Base-by-base conservation (phyloP, 2,113 vertebrate genomes). In the Asarcornis scutulata region DNA sequence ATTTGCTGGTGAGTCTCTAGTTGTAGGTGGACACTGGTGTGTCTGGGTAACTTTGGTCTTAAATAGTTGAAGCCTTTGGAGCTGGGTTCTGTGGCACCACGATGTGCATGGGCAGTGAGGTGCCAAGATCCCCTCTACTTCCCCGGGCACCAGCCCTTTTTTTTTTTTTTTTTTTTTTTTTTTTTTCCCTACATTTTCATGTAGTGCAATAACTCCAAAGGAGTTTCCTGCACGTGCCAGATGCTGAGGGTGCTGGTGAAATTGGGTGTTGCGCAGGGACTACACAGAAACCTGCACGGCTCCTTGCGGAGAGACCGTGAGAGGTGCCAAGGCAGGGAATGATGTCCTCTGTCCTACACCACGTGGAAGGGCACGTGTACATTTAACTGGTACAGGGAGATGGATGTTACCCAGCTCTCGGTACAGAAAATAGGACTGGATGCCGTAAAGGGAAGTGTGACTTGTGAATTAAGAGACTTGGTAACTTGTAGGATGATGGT, bases 381-480 rank as follows among this genome's bases (percentile, higher is more conserved):
- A 42, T 77, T 46, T 3, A 21, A 2, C 42, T 7, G 26, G 46
- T 11, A 0, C 15, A 5, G 56, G 76, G 20, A 78, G 86, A 63
- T 80, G 40, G 13, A 2, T 32, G 48, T 69, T 56, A 34, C 10
- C 71, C 59, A 91, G 75, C 86, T 93, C 94, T 25, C 9, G 16
- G n/a, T 3, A 9, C 75, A 89, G 95, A 84, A 85, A 32, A 7
- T 25, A n/a, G 94, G 75, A 29, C 13, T 71, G 91, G 95, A 34
- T 40, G 60, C 83, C n/a, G 16, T 86, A 88, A 97, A 96, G 96
- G 91, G 83, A 72, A 13, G 7, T 83, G 95, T 93, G 96, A 42
- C 92, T 96, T 80, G 86, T 97, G 96, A 96, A 96, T 98, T 95
- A 96, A 97, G 94, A 96, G 97, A 95, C 95, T 97, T 94, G 97